Evolutionary conservation across 2,797 vertebrate genomes (phyloP), one percentile per base, ranked within the genome.

Genomic region (Ispidina picta): DNA sequence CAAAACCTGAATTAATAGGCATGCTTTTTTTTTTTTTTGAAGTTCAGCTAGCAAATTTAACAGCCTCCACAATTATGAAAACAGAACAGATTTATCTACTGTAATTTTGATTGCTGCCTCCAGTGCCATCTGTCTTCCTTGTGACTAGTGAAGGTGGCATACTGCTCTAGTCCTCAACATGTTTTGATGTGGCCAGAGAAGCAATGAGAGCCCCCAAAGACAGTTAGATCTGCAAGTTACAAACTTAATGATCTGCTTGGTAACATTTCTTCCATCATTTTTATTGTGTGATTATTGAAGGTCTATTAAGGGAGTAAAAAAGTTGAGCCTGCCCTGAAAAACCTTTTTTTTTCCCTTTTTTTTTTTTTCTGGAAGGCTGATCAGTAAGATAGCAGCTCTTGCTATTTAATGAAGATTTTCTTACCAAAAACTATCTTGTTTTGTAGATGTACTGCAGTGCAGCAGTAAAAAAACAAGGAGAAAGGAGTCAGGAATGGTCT

Each of bases 121-220:
- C 78, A 35, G 78, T 29, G 56, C 90, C 83, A 83, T 90, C 78
- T 93, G 89, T 56, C 29, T n/a, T 39, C 44, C 65, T 62, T 72
- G 15, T 68, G 49, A 17, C 26, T 72, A 49, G 55, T 6, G 28
- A 15, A 77, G 76, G 73, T 77, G 87, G 62, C 84, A 31, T 26
- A 2, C 33, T 85, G 75, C 49, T 78, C 78, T 46, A 4, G 29
- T 72, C 83, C 83, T 86, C 71, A 28, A 22, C 25, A 1, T 28
- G 25, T 0, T 46, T 62, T 49, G 7, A 0, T 0, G 1, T 46
- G 69, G 62, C 65, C 84, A 74, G n/a, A 73, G 89, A 8, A 77
- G 79, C 76, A 25, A 31, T 6, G 51, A 48, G 77, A 88, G 11
- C 55, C 77, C 39, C 22, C 35, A 14, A 16, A 73, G 68, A 26